Evolutionary conservation across 1,140 invertebrate genomes (phyloP).

Genomic region (Lepidostoma basale): DNA sequence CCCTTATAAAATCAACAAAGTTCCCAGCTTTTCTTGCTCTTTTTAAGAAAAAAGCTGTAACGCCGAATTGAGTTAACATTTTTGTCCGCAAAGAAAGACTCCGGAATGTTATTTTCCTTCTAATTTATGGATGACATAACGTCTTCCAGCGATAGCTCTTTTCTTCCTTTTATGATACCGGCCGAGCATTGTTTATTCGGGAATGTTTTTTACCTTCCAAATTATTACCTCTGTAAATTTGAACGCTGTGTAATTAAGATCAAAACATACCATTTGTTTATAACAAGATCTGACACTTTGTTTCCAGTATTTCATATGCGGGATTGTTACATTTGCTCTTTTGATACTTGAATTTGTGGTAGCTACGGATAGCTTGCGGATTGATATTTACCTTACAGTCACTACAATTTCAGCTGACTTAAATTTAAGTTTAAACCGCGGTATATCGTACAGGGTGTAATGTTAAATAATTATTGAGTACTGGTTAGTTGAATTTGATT

Average conservation of each 20-base stretch:
- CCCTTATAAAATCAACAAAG: constrained; percentile 39
- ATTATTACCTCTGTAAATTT: constrained; percentile 5
- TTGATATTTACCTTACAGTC: no score
- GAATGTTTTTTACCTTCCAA: not conserved
- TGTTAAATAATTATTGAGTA: no score
- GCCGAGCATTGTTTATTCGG: not conserved
- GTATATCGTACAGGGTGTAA: no score
- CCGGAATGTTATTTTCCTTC: not conserved
- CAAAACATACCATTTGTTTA: not conserved
- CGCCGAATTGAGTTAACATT: not conserved
- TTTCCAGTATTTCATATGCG: no score
- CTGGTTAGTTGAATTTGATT: no score
- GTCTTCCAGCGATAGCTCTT: not conserved
- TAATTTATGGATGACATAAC: constrained; percentile 11
- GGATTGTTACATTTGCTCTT: no score
- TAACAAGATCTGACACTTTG: not conserved
- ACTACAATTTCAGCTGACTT: no score
- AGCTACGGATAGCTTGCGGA: no score
- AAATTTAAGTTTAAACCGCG: no score
- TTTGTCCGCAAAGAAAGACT: not conserved
- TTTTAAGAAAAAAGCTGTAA: constrained; percentile 3
- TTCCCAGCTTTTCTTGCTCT: constrained; percentile 8
- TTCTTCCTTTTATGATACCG: not conserved
- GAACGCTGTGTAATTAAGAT: not conserved
- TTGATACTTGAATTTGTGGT: no score